A percentile compares a stretch with the other conserved stretches of the same genome.
These are phyloP conservation scores for Drosophila busckii DNA, from an alignment of 1,140 invertebrate species.

Conservation along the genomic window DNA sequence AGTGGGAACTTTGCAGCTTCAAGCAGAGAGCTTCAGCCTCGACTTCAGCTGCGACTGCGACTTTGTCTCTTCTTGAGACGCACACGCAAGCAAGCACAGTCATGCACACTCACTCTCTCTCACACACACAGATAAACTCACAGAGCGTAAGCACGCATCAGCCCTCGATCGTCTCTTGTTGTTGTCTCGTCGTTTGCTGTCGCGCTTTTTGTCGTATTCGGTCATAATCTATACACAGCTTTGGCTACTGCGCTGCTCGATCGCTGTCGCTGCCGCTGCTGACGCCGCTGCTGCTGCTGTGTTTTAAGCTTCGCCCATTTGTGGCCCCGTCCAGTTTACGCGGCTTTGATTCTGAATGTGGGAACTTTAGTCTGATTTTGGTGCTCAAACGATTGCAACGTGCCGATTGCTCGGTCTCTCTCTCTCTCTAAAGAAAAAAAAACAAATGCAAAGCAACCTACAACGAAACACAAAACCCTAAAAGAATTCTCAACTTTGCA, in stretches of 20 bases:
- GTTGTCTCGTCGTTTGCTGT: too few species aligned
- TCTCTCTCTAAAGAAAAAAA: too few species aligned
- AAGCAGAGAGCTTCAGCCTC: too few species aligned
- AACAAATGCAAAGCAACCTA: conserved; percentile 19
- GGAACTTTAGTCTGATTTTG: conserved; percentile 79
- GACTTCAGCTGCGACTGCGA: too few species aligned
- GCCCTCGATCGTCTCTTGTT: too few species aligned
- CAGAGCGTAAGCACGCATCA: too few species aligned
- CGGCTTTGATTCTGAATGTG: conserved; percentile 74
- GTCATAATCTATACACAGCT: conserved; percentile 69
- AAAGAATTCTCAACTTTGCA: conserved; percentile 8
- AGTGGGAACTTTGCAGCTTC: too few species aligned
- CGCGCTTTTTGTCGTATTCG: conserved; percentile 68
- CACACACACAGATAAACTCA: too few species aligned
- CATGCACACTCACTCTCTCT: too few species aligned
- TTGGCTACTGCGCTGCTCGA: conserved; percentile 29
- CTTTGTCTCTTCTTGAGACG: too few species aligned
- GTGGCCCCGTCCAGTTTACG: conserved; percentile 51
- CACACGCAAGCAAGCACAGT: too few species aligned
- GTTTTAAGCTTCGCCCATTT: conserved; percentile 47
- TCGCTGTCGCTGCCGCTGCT: conserved; percentile 32
- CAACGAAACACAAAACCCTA: conserved; percentile 15
- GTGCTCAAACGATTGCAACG: conserved; percentile 78
- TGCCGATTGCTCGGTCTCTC: conserved; percentile 68
- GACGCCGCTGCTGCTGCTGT: conserved; percentile 25